These are phyloP conservation scores for Corythornis vintsioides DNA, from an alignment of 2,113 vertebrate species.

Conservation along the genomic window DNA sequence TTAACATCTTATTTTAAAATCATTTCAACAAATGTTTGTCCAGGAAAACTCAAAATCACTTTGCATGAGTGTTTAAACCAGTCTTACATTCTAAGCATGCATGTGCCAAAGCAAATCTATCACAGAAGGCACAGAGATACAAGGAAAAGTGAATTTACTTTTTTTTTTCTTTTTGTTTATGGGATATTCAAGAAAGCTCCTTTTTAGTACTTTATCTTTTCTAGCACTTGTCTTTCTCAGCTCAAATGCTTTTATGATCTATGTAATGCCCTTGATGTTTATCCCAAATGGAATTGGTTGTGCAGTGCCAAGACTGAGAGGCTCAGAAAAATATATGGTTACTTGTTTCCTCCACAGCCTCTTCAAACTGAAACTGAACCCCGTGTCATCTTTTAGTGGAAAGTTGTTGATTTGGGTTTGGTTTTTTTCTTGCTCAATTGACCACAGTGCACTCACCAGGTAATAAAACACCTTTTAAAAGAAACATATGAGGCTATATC, in stretches of 20 bases:
- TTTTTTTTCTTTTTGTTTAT: background rate
- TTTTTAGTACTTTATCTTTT: slow-evolving; percentile 22
- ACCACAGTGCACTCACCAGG: slow-evolving; percentile 37
- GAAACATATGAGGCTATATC: slow-evolving; percentile 60
- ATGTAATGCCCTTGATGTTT: slow-evolving; percentile 28
- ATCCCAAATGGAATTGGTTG: slow-evolving; percentile 55
- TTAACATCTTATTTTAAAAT: slow-evolving; percentile 10
- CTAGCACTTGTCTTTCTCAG: slow-evolving; percentile 10
- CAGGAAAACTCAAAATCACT: slow-evolving; percentile 7
- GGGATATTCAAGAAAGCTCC: background rate
- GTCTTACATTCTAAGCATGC: background rate
- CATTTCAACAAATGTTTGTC: slow-evolving; percentile 12
- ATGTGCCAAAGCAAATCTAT: background rate
- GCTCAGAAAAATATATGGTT: slow-evolving; percentile 55
- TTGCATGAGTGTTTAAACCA: background rate
- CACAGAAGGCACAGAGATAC: background rate
- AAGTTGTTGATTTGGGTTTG: slow-evolving; percentile 11
- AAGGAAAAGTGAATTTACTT: background rate
- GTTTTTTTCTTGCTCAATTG: slow-evolving; percentile 34
- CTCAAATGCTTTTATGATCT: slow-evolving; percentile 56
- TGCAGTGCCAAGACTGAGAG: slow-evolving; percentile 11
- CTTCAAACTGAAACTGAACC: slow-evolving; percentile 65
- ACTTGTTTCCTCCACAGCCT: slow-evolving; percentile 21
- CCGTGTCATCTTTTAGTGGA: slow-evolving; percentile 51
- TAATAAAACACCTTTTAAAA: slow-evolving; percentile 74